Evolutionary conservation across 2,113 vertebrate species (phyloP).

Genomic region (Ahaetulla prasina): DNA sequence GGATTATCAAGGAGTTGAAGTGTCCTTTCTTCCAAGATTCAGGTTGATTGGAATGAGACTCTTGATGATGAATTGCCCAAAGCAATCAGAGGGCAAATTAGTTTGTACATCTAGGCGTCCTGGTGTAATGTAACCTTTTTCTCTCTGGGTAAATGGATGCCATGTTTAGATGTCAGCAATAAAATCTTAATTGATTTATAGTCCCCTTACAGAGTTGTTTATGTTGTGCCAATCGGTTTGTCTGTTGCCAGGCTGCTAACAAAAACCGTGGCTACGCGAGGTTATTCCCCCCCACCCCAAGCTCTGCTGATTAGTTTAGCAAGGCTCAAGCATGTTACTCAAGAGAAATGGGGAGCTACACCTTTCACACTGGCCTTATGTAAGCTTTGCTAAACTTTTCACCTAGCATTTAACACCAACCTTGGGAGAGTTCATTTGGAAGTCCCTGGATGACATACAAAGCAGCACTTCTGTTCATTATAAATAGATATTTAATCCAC

Average conservation of each 20-base stretch:
- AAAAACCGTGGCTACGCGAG: slow-evolving; percentile 63
- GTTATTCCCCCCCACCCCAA: too few relatives aligned
- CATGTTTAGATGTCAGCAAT: slow-evolving; percentile 64
- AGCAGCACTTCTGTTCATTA: not conserved
- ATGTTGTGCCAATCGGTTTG: slow-evolving; percentile 65
- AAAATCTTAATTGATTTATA: slow-evolving; percentile 66
- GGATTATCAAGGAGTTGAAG: not conserved
- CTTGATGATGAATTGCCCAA: not conserved
- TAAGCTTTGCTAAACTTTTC: not conserved
- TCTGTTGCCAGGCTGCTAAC: slow-evolving; percentile 63
- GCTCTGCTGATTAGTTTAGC: slow-evolving; percentile 21
- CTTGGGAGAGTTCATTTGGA: not conserved
- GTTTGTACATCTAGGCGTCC: not conserved
- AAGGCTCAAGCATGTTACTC: not conserved
- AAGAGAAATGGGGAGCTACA: not conserved
- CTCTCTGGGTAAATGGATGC: slow-evolving; percentile 59
- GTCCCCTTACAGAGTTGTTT: slow-evolving; percentile 63
- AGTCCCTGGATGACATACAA: not conserved
- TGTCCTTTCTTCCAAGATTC: not conserved
- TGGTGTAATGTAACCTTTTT: not conserved
- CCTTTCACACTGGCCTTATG: not conserved
- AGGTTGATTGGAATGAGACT: not conserved
- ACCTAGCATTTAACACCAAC: not conserved
- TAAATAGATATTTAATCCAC: not conserved
- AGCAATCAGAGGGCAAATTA: not conserved